phyloP scores from a whole-genome alignment of 2,113 vertebrate genomes.

The Ptilonorhynchus violaceus region DNA sequence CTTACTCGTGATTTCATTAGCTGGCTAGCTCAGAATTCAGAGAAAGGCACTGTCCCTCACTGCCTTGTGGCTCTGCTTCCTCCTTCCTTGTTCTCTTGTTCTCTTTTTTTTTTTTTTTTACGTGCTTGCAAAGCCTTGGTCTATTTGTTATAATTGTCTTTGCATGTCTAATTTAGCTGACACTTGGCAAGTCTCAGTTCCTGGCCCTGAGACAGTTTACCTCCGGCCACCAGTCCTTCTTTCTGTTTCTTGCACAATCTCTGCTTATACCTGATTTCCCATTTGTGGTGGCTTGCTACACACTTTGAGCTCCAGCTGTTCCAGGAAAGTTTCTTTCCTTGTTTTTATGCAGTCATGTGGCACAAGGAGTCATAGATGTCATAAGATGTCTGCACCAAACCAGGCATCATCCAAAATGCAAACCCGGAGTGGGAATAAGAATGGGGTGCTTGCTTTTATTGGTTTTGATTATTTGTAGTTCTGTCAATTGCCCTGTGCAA shows the following conservation, averaged over 20 bases:
- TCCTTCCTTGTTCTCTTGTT: neutral
- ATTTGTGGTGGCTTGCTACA: neutral
- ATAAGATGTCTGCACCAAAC: neutral
- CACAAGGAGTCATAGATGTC: neutral
- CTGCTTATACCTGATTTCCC: neutral
- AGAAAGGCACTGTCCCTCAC: neutral
- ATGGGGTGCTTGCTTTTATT: neutral
- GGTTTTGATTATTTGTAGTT: neutral
- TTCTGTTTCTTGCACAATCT: neutral
- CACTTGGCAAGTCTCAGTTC: neutral
- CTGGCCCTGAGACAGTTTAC: neutral
- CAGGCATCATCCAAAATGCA: neutral
- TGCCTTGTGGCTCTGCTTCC: neutral
- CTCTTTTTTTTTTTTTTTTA: neutral
- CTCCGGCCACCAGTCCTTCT: neutral
- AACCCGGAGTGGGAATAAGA: neutral
- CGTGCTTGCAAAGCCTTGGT: neutral
- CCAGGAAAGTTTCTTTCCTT: neutral
- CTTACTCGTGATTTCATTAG: neutral
- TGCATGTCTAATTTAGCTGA: neutral
- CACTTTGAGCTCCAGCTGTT: neutral
- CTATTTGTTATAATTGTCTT: neutral
- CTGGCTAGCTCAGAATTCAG: neutral
- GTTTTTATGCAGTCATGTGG: neutral
- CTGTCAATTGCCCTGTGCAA: neutral